Evolutionary conservation across 2,888 invertebrate species (phyloP), one percentile per base, ranked within the genome.

Genomic region (Cheilosia urbana): DNA sequence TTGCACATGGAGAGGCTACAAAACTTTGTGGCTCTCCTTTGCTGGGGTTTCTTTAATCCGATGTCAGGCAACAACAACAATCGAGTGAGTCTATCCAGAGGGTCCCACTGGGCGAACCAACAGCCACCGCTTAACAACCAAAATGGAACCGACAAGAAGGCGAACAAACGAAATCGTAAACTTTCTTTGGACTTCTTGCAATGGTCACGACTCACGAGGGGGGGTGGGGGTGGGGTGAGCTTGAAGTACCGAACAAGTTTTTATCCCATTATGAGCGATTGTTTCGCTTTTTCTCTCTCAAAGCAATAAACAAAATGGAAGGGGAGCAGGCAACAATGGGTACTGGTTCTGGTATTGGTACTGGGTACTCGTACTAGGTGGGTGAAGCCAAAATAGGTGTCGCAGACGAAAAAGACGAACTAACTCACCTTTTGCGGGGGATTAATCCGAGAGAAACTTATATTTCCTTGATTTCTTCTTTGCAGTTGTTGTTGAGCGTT

Each of bases 341-440:
- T 5, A n/a, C n/a, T n/a, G n/a, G n/a, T n/a, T n/a, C n/a, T n/a
- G n/a, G n/a, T n/a, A n/a, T n/a, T n/a, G 9, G 4, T 21, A 21
- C 21, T 30, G 30, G 9, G 2, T 30, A 6, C 30, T 30, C 2
- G 7, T 2, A 9, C 9, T 2, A 30, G 24, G 21, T n/a, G 42
- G 27, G 19, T 37, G 37, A 37, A 40, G 27, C 72, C 21, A 79
- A 49, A 72, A 79, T 45, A 45, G 27, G 37, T 62, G 65, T 51
- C 68, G 68, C 57, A 47, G 49, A 55, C 47, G 47, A 19, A 68
- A 47, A 69, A 47, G 77, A 51, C 34, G 42, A 45, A 21, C 57
- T 57, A 71, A 80, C 84, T 84, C 75, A 84, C 84, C 80, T 84
- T 79, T 79, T 63, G 53, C 19, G 47, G 42, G 51, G 51, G 42